Conservation (phyloP, 2,888 invertebrate species). For the Latrodectus hesperus region DNA sequence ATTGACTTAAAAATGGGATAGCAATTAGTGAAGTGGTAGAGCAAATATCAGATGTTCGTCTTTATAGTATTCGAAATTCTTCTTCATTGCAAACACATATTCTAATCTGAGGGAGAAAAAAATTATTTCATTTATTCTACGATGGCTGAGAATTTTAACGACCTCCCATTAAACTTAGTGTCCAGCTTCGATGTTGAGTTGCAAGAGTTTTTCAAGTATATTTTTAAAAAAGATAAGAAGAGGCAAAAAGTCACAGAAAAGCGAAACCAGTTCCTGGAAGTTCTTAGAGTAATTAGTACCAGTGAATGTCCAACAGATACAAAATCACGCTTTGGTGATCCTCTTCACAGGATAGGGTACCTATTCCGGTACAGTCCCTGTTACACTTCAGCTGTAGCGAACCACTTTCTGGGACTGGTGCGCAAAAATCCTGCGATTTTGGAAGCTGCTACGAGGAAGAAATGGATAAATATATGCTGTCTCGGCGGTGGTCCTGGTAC, state of each 20-base stretch:
- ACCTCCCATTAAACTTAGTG: neutral
- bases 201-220: conserved; percentile 26
- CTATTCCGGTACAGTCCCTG: conserved; percentile 24
- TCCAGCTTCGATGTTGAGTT: conserved; percentile 29
- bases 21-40: too few relatives aligned
- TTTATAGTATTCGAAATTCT: too few relatives aligned
- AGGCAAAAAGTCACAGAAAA: neutral
- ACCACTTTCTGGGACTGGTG: conserved; percentile 11
- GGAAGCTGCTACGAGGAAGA: neutral
- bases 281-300: neutral
- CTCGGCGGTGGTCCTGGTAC: conserved; percentile 45
- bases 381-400: conserved; percentile 40
- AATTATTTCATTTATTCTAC: too few relatives aligned
- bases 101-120: too few relatives aligned
- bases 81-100: too few relatives aligned
- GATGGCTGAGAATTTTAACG: too few relatives aligned
- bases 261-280: neutral
- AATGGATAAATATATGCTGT: conserved; percentile 31
- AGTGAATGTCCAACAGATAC: neutral
- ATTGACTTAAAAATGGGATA: too few relatives aligned
- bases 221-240: conserved; percentile 9
- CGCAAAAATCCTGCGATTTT: neutral
- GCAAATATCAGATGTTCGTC: too few relatives aligned
- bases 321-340: neutral
- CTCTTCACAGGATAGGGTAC: neutral